A percentile compares a stretch with the other conserved stretches of the same genome.
Conservation (phyloP, 2,113 vertebrate genomes). For the Noturus placidus region DNA sequence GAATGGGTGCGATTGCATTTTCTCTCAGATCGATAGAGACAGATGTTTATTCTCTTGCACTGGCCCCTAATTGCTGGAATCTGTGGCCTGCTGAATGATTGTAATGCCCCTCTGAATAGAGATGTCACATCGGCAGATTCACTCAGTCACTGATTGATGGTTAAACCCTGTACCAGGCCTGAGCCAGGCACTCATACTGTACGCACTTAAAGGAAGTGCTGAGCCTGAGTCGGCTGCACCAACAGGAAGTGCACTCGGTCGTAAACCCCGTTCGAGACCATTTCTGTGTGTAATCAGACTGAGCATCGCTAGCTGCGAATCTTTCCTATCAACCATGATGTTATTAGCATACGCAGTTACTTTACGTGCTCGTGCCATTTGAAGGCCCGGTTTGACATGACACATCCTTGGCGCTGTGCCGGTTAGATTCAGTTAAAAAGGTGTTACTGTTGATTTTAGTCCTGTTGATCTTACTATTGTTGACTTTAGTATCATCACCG, state of each 20-base stretch:
- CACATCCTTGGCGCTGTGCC: not conserved
- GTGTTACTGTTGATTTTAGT: not conserved
- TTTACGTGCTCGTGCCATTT: not conserved
- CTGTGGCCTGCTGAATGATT: not conserved
- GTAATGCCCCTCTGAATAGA: not conserved
- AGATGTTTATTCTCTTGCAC: not conserved
- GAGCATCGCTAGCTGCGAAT: not conserved
- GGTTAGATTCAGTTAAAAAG: too few relatives aligned
- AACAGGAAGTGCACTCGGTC: not conserved
- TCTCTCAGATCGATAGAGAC: slow-evolving; percentile 28
- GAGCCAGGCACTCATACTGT: not conserved
- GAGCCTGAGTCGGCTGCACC: not conserved
- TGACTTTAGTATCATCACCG: not conserved
- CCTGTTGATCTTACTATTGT: not conserved
- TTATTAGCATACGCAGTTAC: not conserved
- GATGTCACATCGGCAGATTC: not conserved
- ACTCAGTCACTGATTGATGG: not conserved
- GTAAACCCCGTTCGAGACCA: not conserved
- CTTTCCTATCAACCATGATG: not conserved
- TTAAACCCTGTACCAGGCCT: not conserved
- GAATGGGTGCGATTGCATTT: slow-evolving; percentile 22
- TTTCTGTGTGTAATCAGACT: not conserved
- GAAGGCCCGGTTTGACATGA: not conserved
- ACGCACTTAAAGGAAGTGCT: not conserved
- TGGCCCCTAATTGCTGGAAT: not conserved